phyloP scores from a whole-genome alignment of 2,113 vertebrate species.

The Centrocercus urophasianus region DNA sequence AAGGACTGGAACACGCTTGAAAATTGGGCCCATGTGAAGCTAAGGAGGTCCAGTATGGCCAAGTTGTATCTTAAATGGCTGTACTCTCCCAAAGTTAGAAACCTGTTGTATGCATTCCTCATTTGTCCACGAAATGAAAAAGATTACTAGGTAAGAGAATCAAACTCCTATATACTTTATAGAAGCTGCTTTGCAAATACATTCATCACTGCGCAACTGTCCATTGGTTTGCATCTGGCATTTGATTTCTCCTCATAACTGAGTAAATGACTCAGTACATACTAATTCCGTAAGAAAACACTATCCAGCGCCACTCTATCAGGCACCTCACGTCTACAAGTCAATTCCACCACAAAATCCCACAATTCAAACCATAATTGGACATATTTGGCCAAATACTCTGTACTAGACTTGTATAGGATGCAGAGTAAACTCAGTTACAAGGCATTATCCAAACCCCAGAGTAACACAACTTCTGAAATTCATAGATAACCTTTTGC shows the following conservation, averaged over 20 bases:
- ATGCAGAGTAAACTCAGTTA: neutral
- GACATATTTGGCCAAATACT: neutral
- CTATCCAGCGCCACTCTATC: neutral
- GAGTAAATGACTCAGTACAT: neutral
- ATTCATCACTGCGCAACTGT: rapidly evolving
- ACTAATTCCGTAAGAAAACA: neutral
- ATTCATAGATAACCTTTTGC: neutral
- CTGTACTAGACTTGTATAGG: neutral
- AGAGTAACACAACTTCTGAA: neutral
- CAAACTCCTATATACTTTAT: neutral
- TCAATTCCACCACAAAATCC: neutral
- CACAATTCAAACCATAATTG: neutral
- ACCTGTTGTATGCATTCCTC: neutral
- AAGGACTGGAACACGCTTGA: no score
- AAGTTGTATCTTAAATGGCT: neutral
- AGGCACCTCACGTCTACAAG: neutral
- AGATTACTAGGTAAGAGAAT: neutral
- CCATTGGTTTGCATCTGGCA: neutral
- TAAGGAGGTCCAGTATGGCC: no score
- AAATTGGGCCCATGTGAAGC: no score
- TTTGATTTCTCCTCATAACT: neutral
- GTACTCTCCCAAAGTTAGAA: neutral
- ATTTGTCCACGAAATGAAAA: neutral
- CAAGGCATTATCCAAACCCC: neutral
- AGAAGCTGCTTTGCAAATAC: neutral